phyloP scores from a whole-genome alignment of 1,140 invertebrate genomes.

The Zelostemma sp. region DNA sequence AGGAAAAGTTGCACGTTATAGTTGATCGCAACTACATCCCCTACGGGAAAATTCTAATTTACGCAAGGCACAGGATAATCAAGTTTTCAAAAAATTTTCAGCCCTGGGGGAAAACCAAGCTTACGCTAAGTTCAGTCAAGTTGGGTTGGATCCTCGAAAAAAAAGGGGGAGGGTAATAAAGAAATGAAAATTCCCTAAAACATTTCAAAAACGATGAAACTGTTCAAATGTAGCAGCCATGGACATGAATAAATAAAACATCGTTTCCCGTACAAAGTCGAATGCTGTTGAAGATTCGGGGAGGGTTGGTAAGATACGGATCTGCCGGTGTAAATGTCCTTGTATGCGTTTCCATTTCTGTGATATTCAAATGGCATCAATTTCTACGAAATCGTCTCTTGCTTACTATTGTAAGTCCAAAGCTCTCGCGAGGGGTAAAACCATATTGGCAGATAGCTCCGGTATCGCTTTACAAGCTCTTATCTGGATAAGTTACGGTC shows the following conservation, averaged over 20 bases:
- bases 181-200: too few relatives aligned
- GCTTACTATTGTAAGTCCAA: slow-evolving; percentile 53
- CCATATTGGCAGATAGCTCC: slow-evolving; percentile 67
- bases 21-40: too few relatives aligned
- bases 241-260: slow-evolving; percentile 12
- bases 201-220: too few relatives aligned
- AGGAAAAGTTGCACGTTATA: too few relatives aligned
- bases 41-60: too few relatives aligned
- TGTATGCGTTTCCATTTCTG: slow-evolving; percentile 43
- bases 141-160: too few relatives aligned
- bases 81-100: too few relatives aligned
- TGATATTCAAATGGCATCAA: slow-evolving; percentile 69
- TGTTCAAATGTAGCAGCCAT: too few relatives aligned
- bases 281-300: slow-evolving; percentile 28
- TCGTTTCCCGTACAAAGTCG: slow-evolving; percentile 33
- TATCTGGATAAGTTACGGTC: slow-evolving; percentile 65
- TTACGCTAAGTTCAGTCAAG: too few relatives aligned
- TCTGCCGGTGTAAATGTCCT: slow-evolving; percentile 44
- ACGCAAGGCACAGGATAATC: too few relatives aligned
- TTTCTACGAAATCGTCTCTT: slow-evolving; percentile 63
- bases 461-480: slow-evolving; percentile 67
- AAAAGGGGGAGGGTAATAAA: slow-evolving; percentile 7
- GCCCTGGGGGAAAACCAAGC: too few relatives aligned
- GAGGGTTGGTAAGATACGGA: slow-evolving; percentile 41
- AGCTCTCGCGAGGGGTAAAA: slow-evolving; percentile 51